Evolutionary conservation across 2,113 vertebrate genomes (phyloP), one percentile per base, ranked within the genome.

Genomic region (Albula glossodonta): DNA sequence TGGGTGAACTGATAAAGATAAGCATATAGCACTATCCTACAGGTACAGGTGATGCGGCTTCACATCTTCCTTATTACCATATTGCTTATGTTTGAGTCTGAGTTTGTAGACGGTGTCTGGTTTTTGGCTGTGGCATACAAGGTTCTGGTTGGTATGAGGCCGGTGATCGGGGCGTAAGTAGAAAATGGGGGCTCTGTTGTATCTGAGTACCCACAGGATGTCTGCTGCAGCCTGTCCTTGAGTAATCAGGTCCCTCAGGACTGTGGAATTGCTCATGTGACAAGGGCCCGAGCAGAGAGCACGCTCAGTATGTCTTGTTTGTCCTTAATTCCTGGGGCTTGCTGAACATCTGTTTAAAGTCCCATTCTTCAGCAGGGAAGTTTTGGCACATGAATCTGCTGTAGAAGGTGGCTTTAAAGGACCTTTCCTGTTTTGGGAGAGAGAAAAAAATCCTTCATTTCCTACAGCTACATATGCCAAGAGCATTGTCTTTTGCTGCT

Each of bases 341-440:
- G 22, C 49, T 50, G 48, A 51, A 4, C 7, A 51, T 80, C 6
- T 50, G 48, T 13, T 80, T 80, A 10, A 15, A 80, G 79, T 51
- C 48, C 49, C 50, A 17, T 7, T 51, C 25, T 51, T 80, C 12
- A 17, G 49, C 2, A 17, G 78, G 78, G 41, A 51, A 80, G 78
- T 49, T 74, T 31, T 74, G 70, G 78, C 78, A 25, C 11, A 50
- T 70, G 87, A 86, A 88, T 88, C 83, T 83, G 25, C 57, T 41
- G 31, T 79, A 51, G 81, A 83, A 41, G 66, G 66, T 12, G 52
- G 78, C 13, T 70, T 88, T 86, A 86, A 88, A 83, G 87, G 90
- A 89, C 89, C 78, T 90, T 50, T 50, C 89, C 88, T 89, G 89
- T 88, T 86, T 84, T 88, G 80, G 82, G 78, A 51, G 80, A 57